Evolutionary conservation across 1,140 invertebrate genomes (phyloP).

Genomic region (Drosophila melanogaster): DNA sequence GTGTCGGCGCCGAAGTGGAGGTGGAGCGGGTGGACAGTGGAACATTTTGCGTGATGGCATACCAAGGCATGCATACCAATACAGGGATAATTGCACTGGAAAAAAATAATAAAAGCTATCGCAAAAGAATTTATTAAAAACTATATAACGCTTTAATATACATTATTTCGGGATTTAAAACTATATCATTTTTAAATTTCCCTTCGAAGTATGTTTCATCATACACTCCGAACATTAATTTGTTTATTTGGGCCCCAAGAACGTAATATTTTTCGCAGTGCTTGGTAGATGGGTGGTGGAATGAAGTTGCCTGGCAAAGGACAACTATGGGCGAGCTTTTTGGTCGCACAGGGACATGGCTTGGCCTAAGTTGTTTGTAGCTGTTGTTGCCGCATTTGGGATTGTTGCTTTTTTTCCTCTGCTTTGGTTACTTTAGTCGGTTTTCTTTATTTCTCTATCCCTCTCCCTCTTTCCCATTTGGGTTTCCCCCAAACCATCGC

Average conservation of each 20-base stretch:
- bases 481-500: not conserved
- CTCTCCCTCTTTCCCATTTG: conserved; percentile 9
- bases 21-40: conserved; percentile 11
- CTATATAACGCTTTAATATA: not conserved
- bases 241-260: no score
- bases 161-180: no score
- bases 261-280: not conserved
- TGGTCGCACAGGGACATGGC: conserved; percentile 48
- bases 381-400: conserved; percentile 30
- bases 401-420: conserved; percentile 55
- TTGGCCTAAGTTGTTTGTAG: conserved; percentile 75
- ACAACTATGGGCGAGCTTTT: conserved; percentile 76
- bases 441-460: conserved; percentile 49
- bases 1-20: not conserved
- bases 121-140: not conserved
- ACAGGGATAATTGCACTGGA: conserved; percentile 20
- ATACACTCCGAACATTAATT: no score
- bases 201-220: not conserved
- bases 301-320: conserved; percentile 54
- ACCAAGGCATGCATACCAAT: conserved; percentile 61
- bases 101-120: not conserved
- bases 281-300: not conserved
- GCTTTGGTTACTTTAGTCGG: conserved; percentile 72
- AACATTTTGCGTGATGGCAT: conserved; percentile 81
- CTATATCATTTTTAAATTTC: not conserved